Conservation (phyloP, 2,797 vertebrate species). For the Lacerta bilineata region DNA sequence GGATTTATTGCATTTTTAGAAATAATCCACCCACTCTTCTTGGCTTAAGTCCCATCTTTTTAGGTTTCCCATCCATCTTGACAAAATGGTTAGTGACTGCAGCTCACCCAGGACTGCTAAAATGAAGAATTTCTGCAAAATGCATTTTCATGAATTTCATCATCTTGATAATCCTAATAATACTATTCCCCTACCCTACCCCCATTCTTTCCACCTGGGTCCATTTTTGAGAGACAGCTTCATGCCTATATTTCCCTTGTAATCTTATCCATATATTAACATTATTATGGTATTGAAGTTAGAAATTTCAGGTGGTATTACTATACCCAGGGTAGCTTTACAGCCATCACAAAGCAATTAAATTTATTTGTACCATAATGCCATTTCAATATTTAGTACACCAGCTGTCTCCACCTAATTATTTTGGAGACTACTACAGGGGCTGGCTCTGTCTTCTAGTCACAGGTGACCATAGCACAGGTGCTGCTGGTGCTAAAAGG, state of each 20-base stretch:
- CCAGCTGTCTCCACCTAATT: constrained; percentile 24
- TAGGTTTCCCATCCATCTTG: not conserved
- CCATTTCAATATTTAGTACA: not conserved
- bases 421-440: constrained; percentile 13
- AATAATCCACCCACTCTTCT: too few relatives aligned
- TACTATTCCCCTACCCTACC: not conserved
- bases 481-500: too few relatives aligned
- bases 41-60: not conserved
- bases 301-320: constrained; percentile 2
- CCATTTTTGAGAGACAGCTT: constrained; percentile 15
- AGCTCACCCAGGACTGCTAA: not conserved
- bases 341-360: constrained; percentile 16
- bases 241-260: not conserved
- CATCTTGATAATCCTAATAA: not conserved
- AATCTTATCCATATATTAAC: not conserved
- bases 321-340: not conserved
- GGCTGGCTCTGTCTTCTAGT: not conserved
- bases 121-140: constrained; percentile 21
- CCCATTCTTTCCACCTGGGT: fast-evolving
- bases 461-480: constrained; percentile 6
- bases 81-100: not conserved
- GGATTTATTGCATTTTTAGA: not conserved
- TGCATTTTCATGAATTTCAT: constrained; percentile 5
- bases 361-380: not conserved
- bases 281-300: not conserved